Conservation (phyloP, 2,888 invertebrate species). For the Drosophila bunnanda region DNA sequence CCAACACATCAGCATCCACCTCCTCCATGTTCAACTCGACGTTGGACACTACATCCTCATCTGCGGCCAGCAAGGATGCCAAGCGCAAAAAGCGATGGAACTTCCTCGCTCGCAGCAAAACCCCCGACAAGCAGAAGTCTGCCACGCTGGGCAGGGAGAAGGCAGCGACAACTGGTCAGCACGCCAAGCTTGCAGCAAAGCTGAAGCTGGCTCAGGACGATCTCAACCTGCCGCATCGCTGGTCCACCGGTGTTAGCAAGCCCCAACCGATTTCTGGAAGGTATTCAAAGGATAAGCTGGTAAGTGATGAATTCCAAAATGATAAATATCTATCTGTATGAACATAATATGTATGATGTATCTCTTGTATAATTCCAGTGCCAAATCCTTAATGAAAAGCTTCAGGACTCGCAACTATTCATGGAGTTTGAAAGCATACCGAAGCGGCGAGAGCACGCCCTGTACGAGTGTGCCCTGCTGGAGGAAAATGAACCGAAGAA, state of each 20-base stretch:
- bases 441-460: conserved; percentile 89
- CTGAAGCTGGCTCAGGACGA: conserved; percentile 83
- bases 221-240: conserved; percentile 87
- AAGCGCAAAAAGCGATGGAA: conserved; percentile 89
- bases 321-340: no score
- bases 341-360: no score
- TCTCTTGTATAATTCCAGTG: conserved; percentile 82
- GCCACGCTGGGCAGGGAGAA: conserved; percentile 89
- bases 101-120: conserved; percentile 88
- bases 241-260: conserved; percentile 90
- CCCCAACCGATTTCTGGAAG: conserved; percentile 90
- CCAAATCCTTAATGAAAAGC: conserved; percentile 88
- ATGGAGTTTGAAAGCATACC: conserved; percentile 95
- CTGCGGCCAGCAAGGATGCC: conserved; percentile 85
- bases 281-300: conserved; percentile 92
- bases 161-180: conserved; percentile 73
- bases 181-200: conserved; percentile 79
- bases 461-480: conserved; percentile 89
- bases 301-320: conserved; percentile 81
- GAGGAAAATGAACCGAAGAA: conserved; percentile 88
- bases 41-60: conserved; percentile 79
- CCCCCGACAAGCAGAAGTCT: conserved; percentile 87
- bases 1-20: conserved; percentile 69
- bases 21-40: conserved; percentile 84
- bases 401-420: conserved; percentile 90